Evolutionary conservation across 2,113 vertebrate genomes (phyloP).

Genomic region (Peromyscus maniculatus): DNA sequence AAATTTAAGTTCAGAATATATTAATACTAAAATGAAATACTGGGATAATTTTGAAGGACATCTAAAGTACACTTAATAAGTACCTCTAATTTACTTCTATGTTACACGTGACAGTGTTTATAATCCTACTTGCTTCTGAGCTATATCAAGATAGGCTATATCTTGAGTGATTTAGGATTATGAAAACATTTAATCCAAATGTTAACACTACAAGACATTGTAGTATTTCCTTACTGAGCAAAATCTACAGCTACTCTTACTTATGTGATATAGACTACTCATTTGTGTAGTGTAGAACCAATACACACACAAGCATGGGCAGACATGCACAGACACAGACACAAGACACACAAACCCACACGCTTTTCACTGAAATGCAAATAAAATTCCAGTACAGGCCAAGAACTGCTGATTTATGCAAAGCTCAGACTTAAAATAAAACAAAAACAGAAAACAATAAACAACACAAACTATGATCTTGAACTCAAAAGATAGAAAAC

Average conservation of each 20-base stretch:
- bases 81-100: background rate
- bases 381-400: background rate
- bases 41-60: conserved; percentile 22
- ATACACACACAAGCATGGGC: too few species aligned
- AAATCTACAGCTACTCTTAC: background rate
- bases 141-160: background rate
- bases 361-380: background rate
- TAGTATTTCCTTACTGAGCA: background rate
- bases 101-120: background rate
- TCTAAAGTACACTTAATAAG: background rate
- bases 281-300: background rate
- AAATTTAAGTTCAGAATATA: conserved; percentile 53
- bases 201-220: conserved; percentile 17
- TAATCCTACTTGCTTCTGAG: conserved; percentile 25
- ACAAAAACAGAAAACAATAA: too few species aligned
- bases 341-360: background rate
- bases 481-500: conserved; percentile 7
- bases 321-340: too few species aligned
- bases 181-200: conserved; percentile 46
- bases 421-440: background rate
- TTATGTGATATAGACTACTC: background rate
- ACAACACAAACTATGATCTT: background rate
- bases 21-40: conserved; percentile 14
- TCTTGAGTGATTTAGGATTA: background rate
- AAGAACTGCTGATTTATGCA: background rate